A percentile compares a stretch with the other conserved stretches of the same genome.
Conservation (phyloP, 2,113 vertebrate genomes). For the Gobiocypris rarus region DNA sequence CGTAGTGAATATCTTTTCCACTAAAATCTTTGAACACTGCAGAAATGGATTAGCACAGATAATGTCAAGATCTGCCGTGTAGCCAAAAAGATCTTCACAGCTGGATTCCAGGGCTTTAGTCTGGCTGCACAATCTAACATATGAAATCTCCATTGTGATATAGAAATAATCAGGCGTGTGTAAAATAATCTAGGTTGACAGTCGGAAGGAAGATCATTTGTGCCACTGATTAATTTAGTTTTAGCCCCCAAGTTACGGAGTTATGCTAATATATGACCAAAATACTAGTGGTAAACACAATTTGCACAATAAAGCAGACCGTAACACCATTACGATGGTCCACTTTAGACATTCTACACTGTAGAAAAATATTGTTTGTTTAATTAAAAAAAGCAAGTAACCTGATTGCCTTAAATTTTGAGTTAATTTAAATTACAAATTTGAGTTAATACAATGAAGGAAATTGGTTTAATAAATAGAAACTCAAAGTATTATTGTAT, state of each 20-base stretch:
- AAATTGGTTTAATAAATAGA: too few species aligned
- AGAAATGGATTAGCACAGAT: constrained; percentile 22
- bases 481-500: too few species aligned
- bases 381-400: too few species aligned
- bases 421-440: too few species aligned
- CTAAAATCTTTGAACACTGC: not conserved
- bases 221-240: not conserved
- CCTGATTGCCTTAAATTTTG: too few species aligned
- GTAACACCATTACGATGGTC: too few species aligned
- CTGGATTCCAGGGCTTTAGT: not conserved
- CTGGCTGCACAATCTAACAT: not conserved
- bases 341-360: too few species aligned
- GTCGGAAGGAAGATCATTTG: not conserved
- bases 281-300: too few species aligned
- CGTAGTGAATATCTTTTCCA: not conserved
- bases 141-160: not conserved
- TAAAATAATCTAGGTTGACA: not conserved
- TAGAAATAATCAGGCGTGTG: not conserved
- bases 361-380: too few species aligned
- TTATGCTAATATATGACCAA: too few species aligned
- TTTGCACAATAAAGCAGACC: not conserved
- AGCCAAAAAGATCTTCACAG: constrained; percentile 12
- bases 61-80: not conserved
- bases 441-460: too few species aligned
- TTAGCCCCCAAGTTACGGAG: not conserved